These are phyloP conservation scores for Glyptemys insculpta DNA, from an alignment of 2,797 vertebrate genomes.

Conservation along the genomic window DNA sequence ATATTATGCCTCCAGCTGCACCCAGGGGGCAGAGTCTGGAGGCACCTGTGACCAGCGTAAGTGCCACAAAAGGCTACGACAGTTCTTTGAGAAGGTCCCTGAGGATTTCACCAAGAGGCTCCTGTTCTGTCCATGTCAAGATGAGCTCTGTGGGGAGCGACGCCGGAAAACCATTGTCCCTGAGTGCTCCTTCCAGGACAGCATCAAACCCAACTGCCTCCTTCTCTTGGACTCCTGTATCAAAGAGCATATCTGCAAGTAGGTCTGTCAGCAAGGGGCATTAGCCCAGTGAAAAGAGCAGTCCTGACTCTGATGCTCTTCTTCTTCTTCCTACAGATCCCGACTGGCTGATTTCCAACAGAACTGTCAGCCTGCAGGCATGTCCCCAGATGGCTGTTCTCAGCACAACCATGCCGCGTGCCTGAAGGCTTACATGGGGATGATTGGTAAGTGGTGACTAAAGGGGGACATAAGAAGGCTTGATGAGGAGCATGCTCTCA, in stretches of 20 bases:
- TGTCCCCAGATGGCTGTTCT: constrained; percentile 84
- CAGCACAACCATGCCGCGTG: constrained; percentile 87
- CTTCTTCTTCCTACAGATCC: constrained; percentile 85
- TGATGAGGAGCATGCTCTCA: not conserved
- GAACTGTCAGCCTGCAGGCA: constrained; percentile 88
- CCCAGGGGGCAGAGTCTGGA: constrained; percentile 73
- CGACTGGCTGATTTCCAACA: constrained; percentile 94
- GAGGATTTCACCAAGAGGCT: constrained; percentile 90
- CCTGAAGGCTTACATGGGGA: constrained; percentile 93
- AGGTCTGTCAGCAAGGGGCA: constrained; percentile 21
- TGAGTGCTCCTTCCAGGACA: constrained; percentile 90
- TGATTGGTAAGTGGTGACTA: constrained; percentile 88
- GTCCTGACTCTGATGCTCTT: constrained; percentile 32
- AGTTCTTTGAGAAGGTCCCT: constrained; percentile 92
- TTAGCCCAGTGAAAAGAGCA: not conserved
- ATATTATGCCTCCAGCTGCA: constrained; percentile 91
- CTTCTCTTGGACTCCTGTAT: constrained; percentile 88
- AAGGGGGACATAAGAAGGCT: not conserved
- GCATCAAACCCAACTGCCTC: constrained; percentile 89
- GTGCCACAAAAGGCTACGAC: constrained; percentile 88
- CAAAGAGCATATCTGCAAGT: constrained; percentile 94
- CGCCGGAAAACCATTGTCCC: constrained; percentile 95
- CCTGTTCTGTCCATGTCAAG: constrained; percentile 92
- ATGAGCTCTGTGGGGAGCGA: constrained; percentile 91
- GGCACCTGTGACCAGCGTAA: constrained; percentile 87